phyloP scores from a whole-genome alignment of 2,888 invertebrate species.

The Cenopis cana region DNA sequence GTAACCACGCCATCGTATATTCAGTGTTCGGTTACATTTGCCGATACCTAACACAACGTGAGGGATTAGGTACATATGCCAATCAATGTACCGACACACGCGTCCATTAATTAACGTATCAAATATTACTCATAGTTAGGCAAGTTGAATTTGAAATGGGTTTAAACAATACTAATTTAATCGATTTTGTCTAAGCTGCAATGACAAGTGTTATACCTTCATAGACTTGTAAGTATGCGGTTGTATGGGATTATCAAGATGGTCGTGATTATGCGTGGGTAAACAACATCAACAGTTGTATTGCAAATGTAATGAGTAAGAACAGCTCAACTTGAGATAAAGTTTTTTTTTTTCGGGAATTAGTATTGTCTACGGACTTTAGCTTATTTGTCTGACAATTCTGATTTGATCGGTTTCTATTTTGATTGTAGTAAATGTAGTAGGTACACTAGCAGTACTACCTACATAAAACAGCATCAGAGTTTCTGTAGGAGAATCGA shows the following conservation, averaged over 20 bases:
- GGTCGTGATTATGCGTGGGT: background rate
- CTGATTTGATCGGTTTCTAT: background rate
- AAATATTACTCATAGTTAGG: background rate
- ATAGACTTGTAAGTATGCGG: background rate
- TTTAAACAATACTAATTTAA: no score
- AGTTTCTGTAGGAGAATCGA: no score
- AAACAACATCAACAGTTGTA: background rate
- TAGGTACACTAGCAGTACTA: no score
- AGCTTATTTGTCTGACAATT: conserved; percentile 1
- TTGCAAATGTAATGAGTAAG: background rate
- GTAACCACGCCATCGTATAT: conserved; percentile 13
- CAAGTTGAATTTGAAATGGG: background rate
- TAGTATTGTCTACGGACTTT: background rate
- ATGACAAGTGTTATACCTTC: no score
- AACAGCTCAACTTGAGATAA: background rate
- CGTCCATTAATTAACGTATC: conserved; percentile 5
- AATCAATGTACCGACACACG: conserved; percentile 4
- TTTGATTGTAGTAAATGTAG: background rate
- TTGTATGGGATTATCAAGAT: background rate
- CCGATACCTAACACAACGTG: conserved; percentile 17
- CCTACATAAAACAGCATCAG: no score
- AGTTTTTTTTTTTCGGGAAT: background rate
- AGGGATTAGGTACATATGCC: conserved; percentile 9
- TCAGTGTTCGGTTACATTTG: conserved; percentile 33
- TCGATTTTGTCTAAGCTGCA: background rate